Evolutionary conservation across 1,140 invertebrate genomes (phyloP), one percentile per base, ranked within the genome.

Genomic region (Drosophila sulfurigaster): DNA sequence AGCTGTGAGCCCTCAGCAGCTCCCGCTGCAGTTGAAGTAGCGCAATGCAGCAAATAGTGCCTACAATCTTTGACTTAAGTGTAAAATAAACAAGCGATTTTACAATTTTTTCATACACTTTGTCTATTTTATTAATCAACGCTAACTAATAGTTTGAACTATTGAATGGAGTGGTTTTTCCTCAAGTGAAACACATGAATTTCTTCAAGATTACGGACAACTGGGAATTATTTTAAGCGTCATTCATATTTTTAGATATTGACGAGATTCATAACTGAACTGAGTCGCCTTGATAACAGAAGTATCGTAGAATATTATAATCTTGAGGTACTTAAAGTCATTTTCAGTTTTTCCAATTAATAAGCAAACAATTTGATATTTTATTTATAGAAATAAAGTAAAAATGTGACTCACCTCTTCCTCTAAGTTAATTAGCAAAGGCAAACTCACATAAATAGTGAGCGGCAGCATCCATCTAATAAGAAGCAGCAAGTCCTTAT

Each of bases 71-170:
- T 73, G 62, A 81, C 48, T 69, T 88, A 89, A 88, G 83, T 28
- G 60, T 88, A 88, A 85, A 89, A 75, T 89, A 89, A 89, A 82
- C n/a, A 65, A 79, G 79, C 66, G 85, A 83, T 88, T 88, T 88
- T 88, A 88, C 83, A 85, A 89, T 68, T 75, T 88, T 77, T 85
- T 69, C 65, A 80, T 64, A 51, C 45, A 11, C 8, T 65, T 15
- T 35, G 54, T 30, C 38, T 54, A 64, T 3, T 38, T 48, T 32
- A 46, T 41, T 54, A 20, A 38, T 20, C 41, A 13, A 13, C n/a
- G 41, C n/a, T 35, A 35, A 35, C 35, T 25, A 25, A 25, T 25
- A 25, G 20, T 25, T 25, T 35, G 35, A 35, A 35, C 35, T 25
- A 25, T 35, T 35, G 35, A 35, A 35, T 35, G 35, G 20, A 25